Evolutionary conservation across 2,113 vertebrate genomes (phyloP).

Genomic region (Cyprinodon tularosa): DNA sequence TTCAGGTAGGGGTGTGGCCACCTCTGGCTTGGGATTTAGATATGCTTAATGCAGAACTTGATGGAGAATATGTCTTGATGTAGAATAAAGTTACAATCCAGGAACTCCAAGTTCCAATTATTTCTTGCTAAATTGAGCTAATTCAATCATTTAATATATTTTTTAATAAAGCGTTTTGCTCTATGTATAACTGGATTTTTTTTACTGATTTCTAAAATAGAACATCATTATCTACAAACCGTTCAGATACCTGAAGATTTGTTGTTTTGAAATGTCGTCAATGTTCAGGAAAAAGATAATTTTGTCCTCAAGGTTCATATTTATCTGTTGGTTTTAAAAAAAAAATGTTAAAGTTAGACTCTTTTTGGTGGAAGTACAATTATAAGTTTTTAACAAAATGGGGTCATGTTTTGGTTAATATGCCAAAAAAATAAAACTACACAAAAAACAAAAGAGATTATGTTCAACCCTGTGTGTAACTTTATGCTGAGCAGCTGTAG

Average conservation of each 20-base stretch:
- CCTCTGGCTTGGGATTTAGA: slow-evolving; percentile 4
- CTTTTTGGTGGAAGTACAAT: no score
- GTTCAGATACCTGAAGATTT: neutral
- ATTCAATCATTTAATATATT: neutral
- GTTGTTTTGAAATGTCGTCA: neutral
- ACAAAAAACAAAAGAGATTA: no score
- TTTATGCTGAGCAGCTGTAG: neutral
- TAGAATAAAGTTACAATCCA: neutral
- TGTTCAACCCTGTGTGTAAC: neutral
- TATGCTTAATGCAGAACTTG: neutral
- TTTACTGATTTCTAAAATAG: neutral
- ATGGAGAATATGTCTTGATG: neutral
- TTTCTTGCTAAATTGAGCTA: neutral
- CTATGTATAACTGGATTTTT: neutral
- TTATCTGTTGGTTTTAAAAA: neutral
- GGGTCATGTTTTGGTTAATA: no score
- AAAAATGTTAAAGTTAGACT: neutral
- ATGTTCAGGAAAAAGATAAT: neutral
- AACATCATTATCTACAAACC: neutral
- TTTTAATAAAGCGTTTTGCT: neutral
- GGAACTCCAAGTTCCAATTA: neutral
- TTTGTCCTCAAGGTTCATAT: neutral
- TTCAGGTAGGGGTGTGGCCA: slow-evolving; percentile 76
- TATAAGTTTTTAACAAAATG: no score
- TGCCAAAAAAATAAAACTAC: no score